Base-by-base conservation (phyloP, 1,140 invertebrate species). In the Penaeus vannamei region DNA sequence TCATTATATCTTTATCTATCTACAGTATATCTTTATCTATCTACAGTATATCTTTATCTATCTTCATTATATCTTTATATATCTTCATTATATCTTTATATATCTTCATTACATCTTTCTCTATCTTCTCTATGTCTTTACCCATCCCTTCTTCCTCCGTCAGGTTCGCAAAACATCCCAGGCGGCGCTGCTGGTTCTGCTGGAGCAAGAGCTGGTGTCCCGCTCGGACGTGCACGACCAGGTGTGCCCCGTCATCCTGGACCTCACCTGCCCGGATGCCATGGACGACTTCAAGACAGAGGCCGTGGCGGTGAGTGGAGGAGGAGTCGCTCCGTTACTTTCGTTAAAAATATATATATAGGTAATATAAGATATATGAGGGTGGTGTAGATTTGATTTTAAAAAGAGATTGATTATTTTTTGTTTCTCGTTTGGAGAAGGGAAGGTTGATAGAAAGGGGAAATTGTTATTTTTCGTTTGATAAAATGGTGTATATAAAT, bases 121-220 rank as follows among this genome's bases (percentile, higher is more conserved):
- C 8, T 61, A 17, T 26, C n/a, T 20, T 29, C 17, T 20, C 62
- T 23, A 10, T 61, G 22, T 3, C 4, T 84, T n/a, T 14, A n/a
- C n/a, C 61, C 20, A 32, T 29, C 64, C 46, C 79, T 19, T 29
- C 26, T 59, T 77, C 61, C 46, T 77, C 10, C 29, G 32, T 17
- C 36, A 96, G 95, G 95, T 95, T 66, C 93, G 95, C 76, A 95
- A 95, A 92, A 94, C 94, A 22, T 94, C 95, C 26, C 95, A 95
- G 91, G 93, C 94, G 23, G 94, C 95, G n/a, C 92, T 96, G 22
- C 91, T 95, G 80, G 93, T 94, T 22, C 92, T 96, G 10, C 92
- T 96, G 88, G 95, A 96, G 92, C 94, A 95, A 86, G 94, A 94
- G 60, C 92, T 96, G 17, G 93, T 96, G 53, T 93, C 94, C 59